phyloP scores from a whole-genome alignment of 2,888 invertebrate species.

The Drosophila rubida region DNA sequence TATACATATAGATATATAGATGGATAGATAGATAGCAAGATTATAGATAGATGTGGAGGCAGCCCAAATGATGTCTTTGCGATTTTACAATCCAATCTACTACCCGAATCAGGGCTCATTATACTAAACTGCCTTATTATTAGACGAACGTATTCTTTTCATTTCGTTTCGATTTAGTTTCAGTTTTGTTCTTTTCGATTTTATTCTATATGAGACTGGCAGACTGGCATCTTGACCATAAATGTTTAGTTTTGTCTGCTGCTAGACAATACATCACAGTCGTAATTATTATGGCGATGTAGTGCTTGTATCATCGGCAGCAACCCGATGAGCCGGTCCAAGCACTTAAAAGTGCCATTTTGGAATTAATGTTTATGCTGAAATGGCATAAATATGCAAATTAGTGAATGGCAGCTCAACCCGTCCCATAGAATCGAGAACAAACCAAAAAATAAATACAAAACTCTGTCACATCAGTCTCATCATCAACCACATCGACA shows the following conservation, averaged over 20 bases:
- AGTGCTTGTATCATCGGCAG: conserved; percentile 36
- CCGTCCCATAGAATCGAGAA: conserved; percentile 64
- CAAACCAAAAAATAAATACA: conserved; percentile 45
- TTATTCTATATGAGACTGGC: neutral
- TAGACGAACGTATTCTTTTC: conserved; percentile 26
- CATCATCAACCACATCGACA: conserved; percentile 29
- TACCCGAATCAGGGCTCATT: conserved; percentile 35
- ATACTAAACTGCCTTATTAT: conserved; percentile 37
- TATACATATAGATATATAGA: neutral
- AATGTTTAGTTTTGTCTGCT: conserved; percentile 42
- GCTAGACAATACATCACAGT: conserved; percentile 60
- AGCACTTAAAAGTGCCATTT: conserved; percentile 80
- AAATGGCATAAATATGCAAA: conserved; percentile 78
- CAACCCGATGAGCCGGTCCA: conserved; percentile 63
- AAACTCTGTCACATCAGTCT: conserved; percentile 30
- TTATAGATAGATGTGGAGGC: conserved; percentile 7
- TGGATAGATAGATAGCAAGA: neutral
- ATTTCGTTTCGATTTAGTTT: conserved; percentile 7
- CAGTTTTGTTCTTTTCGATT: conserved; percentile 10
- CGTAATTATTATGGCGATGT: conserved; percentile 47
- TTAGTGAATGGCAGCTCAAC: conserved; percentile 76
- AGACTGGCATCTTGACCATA: conserved; percentile 40
- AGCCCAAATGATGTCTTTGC: conserved; percentile 57
- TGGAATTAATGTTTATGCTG: conserved; percentile 73
- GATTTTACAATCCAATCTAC: conserved; percentile 57